Conservation (phyloP, 2,113 vertebrate genomes). For the Nyctereutes procyonoides region DNA sequence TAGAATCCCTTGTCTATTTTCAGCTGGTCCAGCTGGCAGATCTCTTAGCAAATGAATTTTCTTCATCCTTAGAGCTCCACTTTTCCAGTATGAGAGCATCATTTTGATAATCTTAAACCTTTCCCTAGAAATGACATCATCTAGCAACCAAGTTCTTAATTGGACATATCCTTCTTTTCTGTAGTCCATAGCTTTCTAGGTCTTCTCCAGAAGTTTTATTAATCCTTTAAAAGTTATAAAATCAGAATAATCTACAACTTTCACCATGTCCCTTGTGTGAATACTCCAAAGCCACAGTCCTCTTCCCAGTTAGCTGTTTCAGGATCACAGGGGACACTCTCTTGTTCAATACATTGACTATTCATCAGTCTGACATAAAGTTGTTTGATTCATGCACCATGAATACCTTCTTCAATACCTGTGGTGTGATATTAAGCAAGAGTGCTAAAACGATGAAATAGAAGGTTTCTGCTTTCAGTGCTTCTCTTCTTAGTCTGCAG, state of each 20-base stretch:
- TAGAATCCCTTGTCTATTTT: neutral
- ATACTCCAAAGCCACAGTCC: neutral
- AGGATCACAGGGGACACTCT: neutral
- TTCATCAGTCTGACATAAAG: neutral
- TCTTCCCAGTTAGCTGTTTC: neutral
- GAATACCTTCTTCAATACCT: neutral
- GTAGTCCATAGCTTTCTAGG: neutral
- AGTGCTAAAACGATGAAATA: neutral
- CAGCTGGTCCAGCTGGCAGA: neutral
- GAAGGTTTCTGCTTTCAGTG: neutral
- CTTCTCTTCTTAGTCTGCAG: neutral
- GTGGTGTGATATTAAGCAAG: neutral
- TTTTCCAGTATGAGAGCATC: neutral
- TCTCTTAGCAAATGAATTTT: neutral
- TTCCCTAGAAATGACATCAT: neutral
- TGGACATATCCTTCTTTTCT: neutral
- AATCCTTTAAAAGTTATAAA: neutral
- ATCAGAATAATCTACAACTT: conserved; percentile 2
- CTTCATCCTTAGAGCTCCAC: neutral
- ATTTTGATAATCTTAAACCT: neutral
- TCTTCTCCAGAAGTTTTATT: neutral
- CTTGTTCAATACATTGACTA: neutral
- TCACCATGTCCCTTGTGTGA: neutral
- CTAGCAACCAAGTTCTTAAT: neutral
- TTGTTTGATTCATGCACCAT: neutral